Base-by-base conservation (phyloP, 2,113 vertebrate genomes). In the Epinephelus moara region DNA sequence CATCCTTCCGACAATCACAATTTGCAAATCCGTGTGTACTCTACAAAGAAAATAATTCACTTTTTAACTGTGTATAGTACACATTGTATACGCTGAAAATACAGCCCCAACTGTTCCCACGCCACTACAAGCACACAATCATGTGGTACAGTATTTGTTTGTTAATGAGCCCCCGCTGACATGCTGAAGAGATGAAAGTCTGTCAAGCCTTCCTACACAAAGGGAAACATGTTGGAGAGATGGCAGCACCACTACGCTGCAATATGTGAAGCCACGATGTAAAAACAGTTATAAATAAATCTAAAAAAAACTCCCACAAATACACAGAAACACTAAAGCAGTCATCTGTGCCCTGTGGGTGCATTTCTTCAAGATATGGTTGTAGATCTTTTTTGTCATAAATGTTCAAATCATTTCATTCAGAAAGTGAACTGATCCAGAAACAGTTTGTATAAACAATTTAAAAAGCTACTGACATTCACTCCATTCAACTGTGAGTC, bases 91-190 rank as follows among this genome's bases (percentile, higher is more conserved):
- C 11, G 13, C 27, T 75, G 30, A 15, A 53, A 71, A 75, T 47
- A 67, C 19, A 64, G 21, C 17, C 12, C 61, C 15, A 37, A 53
- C 53, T 74, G 19, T 61, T 62, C 60, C 62, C 70, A 76, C 27
- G 1, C 30, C 4, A 15, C 30, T 30, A 56, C 23, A 83, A 49
- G 77, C 52, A 73, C 14, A 42, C 17, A 56, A 50, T 70, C 64
- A 52, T 64, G 70, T 25, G 40, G 45, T 67, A 2, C 55, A 70
- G 27, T 68, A 42, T 80, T 69, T 82, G 70, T 79, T 84, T 47
- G 72, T 78, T 90, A 89, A 88, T 89, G 71, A 92, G 78, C 82
- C 60, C 80, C 79, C 50, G 47, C 69, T 89, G 88, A 80, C 63
- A 84, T 66, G 62, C n/a, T 79, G 75, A 80, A 80, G 70, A 62